These are phyloP conservation scores for Actinernus sp. DNA, from an alignment of 92 coral and sea anemone genomes.

Conservation along the genomic window DNA sequence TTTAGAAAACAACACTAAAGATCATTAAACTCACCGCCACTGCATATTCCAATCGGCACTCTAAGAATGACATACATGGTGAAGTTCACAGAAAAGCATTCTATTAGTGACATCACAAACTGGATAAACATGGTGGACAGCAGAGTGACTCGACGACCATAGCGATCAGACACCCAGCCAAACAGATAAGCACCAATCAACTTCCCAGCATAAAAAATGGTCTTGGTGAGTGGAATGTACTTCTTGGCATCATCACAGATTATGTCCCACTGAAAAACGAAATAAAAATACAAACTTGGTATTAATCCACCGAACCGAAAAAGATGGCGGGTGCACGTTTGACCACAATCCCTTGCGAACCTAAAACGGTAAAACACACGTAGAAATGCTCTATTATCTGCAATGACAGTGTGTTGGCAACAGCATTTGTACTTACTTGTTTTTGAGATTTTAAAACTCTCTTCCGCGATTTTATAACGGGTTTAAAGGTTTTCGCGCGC, in stretches of 20 bases:
- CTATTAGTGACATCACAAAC: constrained; percentile 85
- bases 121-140: constrained; percentile 89
- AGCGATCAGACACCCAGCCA: constrained; percentile 98
- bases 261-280: constrained; percentile 81
- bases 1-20: too few species aligned
- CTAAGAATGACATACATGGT: constrained; percentile 87
- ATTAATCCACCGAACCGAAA: too few species aligned
- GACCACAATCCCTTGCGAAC: too few species aligned
- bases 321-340: too few species aligned
- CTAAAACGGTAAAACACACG: too few species aligned
- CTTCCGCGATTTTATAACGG: too few species aligned
- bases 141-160: constrained; percentile 86
- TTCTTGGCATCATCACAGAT: constrained; percentile 89
- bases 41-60: constrained; percentile 94
- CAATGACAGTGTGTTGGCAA: too few species aligned
- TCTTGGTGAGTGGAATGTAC: constrained; percentile 94
- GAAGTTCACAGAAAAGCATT: constrained; percentile 91
- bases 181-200: constrained; percentile 96
- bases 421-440: too few species aligned
- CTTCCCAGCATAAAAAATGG: constrained; percentile 97
- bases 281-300: too few species aligned
- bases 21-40: constrained; percentile 88
- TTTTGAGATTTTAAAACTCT: too few species aligned
- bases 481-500: too few species aligned
- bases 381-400: too few species aligned